phyloP scores from a whole-genome alignment of 35 echinoderm and acorn worm species.

The Heliocidaris erythrogramma region DNA sequence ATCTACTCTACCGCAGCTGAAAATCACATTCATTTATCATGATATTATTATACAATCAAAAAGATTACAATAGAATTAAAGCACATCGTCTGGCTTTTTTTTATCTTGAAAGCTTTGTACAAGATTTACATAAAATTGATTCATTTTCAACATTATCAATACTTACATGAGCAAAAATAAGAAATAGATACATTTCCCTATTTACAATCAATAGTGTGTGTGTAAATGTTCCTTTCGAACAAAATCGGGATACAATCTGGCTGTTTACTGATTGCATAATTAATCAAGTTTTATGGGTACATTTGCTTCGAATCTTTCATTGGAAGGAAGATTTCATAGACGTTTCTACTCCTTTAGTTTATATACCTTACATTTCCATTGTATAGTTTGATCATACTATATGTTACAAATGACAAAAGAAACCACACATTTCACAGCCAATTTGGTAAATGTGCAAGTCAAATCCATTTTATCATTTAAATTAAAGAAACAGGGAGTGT shows the following conservation, averaged over 20 bases:
- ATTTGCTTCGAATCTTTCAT: not conserved
- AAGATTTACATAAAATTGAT: conserved; percentile 5
- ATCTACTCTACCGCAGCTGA: not conserved
- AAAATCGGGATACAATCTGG: not conserved
- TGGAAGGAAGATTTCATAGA: too few species aligned
- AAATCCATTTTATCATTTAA: too few species aligned
- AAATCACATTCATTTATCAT: not conserved
- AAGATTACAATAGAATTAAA: not conserved
- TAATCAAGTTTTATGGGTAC: not conserved
- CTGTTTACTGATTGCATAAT: not conserved
- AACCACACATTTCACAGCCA: too few species aligned
- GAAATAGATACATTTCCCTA: conserved; percentile 18
- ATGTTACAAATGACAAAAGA: too few species aligned
- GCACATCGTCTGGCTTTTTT: not conserved
- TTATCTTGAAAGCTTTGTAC: not conserved
- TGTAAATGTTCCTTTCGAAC: not conserved
- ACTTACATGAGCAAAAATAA: conserved; percentile 18
- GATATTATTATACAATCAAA: not conserved
- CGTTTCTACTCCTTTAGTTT: too few species aligned
- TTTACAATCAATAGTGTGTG: not conserved
- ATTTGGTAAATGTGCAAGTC: too few species aligned
- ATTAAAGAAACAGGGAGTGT: too few species aligned
- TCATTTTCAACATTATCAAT: conserved; percentile 4
- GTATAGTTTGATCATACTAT: too few species aligned
- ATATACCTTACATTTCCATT: too few species aligned